Base-by-base conservation (phyloP, 2,113 vertebrate species). In the Geothlypis trichas region DNA sequence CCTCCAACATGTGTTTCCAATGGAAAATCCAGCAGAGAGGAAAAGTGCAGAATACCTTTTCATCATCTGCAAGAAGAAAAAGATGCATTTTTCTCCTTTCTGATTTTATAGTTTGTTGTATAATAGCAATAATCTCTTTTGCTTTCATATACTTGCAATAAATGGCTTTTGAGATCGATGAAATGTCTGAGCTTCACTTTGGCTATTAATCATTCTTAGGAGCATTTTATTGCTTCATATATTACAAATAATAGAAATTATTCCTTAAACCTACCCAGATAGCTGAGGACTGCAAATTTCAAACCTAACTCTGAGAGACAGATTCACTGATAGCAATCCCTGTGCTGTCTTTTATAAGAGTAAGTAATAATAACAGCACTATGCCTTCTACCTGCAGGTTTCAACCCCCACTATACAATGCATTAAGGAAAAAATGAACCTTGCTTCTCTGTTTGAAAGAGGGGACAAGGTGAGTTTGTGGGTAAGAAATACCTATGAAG, bases 131-230 rank as follows among this genome's bases (percentile, higher is more conserved):
- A 91, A 91, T 95, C 51, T 93, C 90, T 93, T 81, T 84, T 93
- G 66, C 79, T 93, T 91, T 94, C 78, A 55, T 84, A 91, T 88
- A 91, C 80, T 93, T 91, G 87, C 80, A 90, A 82, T 93, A 96
- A 95, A 93, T 95, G 89, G 83, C 46, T 95, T 95, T 93, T 82
- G 68, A 95, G 87, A 93, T 94, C 52, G 27, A 94, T 95, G 65
- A 89, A 96, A 87, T 78, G 71, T 93, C 81, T 92, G 78, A 90
- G 57, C 58, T 93, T 94, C 35, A 44, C 76, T 95, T 93, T 89
- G 58, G 85, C 85, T 93, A 90, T 97, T 97, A 97, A 95, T 97
- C 92, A 97, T 95, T 79, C 76, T 94, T 82, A 92, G 82, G 90
- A 94, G 55, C 85, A 66, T 65, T 96, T 96, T 95, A 95, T 95